Base-by-base conservation (phyloP, 2,797 vertebrate species). In the Anolis apletophallus region DNA sequence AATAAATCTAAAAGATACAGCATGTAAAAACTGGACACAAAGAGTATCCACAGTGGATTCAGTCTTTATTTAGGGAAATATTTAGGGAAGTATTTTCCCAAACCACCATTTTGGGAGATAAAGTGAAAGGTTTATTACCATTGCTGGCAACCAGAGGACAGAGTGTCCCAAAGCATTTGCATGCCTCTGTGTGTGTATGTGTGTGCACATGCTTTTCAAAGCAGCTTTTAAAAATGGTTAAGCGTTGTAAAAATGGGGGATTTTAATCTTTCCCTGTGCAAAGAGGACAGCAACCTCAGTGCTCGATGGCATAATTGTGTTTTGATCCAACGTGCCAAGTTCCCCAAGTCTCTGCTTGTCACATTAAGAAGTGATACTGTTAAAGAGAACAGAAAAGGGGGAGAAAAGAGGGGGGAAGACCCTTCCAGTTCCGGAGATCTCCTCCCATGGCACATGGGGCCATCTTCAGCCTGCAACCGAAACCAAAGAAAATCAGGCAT, bases 111-210 rank as follows among this genome's bases (percentile, higher is more conserved):
- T 74, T 0, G 9, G 5, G 55, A 69, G 57, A n/a, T 0, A 16
- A 68, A 64, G n/a, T 87, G 89, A 88, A 85, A 88, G 67, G 76
- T 36, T 91, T 91, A 83, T 78, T 90, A 61, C 16, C 89, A 61
- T 74, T 74, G 64, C 74, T 59, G 10, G 80, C 16, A 82, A 85
- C 64, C 75, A 19, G 50, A 88, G 59, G 74, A 50, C 50, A 0
- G 32, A 0, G 6, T 81, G 54, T 50, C 69, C 67, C 36, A 0
- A 0, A 87, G 85, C 0, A 0, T 52, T 71, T 77, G 59, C 71
- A 26, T 55, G 73, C 71, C 55, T 68, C 0, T 0, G 40, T 21
- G n/a, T 34, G 46, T 36, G 36, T 57, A 3, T 77, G 32, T 61
- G 21, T 46, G 10, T 52, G 1, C 3, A 5, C 1, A 0, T 13